Base-by-base conservation (phyloP, 2,888 invertebrate species). In the Argynnis bischoffii region DNA sequence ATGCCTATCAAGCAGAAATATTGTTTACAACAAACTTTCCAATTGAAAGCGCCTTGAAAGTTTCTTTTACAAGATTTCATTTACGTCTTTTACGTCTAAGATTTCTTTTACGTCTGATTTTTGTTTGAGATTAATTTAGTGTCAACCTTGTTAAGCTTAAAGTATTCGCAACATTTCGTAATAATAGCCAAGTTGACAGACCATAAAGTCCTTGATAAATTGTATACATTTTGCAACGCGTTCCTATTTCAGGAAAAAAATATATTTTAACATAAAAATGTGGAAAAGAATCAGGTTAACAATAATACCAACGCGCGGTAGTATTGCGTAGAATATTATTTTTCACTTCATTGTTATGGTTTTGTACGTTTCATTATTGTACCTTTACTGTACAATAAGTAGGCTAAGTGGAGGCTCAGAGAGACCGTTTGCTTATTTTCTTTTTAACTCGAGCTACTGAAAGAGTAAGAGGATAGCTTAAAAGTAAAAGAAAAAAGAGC, bases 331-430 rank as follows among this genome's bases (percentile, higher is more conserved):
- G 46, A 56, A 54, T 69, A 69, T 69, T 63, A 69, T 59, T 71
- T 70, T 67, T 69, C 64, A 59, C 51, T 59, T 66, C 53, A 63
- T 67, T 71, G 60, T 67, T 69, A 63, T 61, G 50, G 63, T 53
- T 60, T 53, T 53, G 59, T 65, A 64, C 59, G 68, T 66, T 69
- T 67, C 63, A 69, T 67, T 69, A 69, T 57, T 11, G 67, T 63
- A 66, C 70, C 63, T 68, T 68, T 65, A 57, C 26, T 53, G 57
- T 65, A 61, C 65, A 16, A 51, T 55, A 71, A 69, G 69, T 71
- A 69, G 71, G 69, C 67, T 69, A 71, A 71, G 71, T 71, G 69
- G 69, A 65, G 46, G 60, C 66, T 51, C 63, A 53, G 65, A 69
- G 57, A 67, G 51, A 47, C 65, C 64, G 64, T 64, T 70, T 65